These are phyloP conservation scores for Ephydatia muelleri DNA, from an alignment of 37 sponge, comb jelly and placozoan genomes.

Conservation along the genomic window DNA sequence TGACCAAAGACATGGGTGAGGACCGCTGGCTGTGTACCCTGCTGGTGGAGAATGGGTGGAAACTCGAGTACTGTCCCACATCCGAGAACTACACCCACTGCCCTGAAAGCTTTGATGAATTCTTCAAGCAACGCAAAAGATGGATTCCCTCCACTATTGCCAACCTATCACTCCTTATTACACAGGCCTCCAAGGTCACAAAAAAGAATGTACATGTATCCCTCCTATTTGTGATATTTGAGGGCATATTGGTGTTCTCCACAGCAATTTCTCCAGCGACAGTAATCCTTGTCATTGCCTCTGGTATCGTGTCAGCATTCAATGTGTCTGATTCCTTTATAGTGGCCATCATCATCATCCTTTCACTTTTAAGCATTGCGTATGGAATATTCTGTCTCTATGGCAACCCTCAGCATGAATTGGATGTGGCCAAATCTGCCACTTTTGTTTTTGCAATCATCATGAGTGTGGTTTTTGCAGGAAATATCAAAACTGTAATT, in stretches of 20 bases:
- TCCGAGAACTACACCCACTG: constrained; percentile 82
- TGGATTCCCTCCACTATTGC: constrained; percentile 93
- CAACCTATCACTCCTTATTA: constrained; percentile 65
- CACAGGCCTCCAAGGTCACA: constrained; percentile 40
- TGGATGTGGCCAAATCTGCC: too few species aligned
- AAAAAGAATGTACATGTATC: constrained; percentile 63
- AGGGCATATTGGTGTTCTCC: constrained; percentile 74
- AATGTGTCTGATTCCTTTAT: too few species aligned
- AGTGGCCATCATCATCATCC: too few species aligned
- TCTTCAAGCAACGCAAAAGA: constrained; percentile 85
- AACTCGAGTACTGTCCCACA: constrained; percentile 80
- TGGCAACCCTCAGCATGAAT: too few species aligned
- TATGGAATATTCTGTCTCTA: too few species aligned
- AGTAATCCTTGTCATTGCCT: too few species aligned
- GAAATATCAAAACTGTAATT: too few species aligned
- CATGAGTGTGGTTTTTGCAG: too few species aligned
- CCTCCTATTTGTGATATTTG: constrained; percentile 70
- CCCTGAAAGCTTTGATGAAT: constrained; percentile 81
- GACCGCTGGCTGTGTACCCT: constrained; percentile 95
- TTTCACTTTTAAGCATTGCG: too few species aligned
- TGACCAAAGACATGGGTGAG: constrained; percentile 94
- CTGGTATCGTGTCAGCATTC: too few species aligned
- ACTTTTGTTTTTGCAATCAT: too few species aligned
- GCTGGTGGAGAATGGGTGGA: constrained; percentile 82
- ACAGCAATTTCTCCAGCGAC: too few species aligned